Conservation (phyloP, 2,797 vertebrate genomes). For the Enteromius trimaculatus region DNA sequence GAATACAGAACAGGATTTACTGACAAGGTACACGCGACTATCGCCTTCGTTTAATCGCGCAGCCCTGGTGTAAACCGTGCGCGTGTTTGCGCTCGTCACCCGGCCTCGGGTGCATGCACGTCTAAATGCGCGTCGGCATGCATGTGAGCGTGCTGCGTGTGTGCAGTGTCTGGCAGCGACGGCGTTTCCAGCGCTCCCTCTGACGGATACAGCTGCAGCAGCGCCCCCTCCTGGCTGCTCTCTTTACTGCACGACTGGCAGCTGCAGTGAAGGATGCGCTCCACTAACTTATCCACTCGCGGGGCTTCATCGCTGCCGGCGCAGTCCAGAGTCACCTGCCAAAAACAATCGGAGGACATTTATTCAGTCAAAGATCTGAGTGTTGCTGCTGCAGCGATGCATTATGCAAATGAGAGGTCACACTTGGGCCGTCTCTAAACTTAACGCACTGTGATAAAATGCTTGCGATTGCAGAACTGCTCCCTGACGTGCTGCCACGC, state of each 20-base stretch:
- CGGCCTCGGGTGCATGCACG: constrained; percentile 74
- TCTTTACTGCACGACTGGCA: constrained; percentile 97
- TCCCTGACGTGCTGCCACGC: neutral
- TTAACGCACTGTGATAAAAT: neutral
- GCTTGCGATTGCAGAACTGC: neutral
- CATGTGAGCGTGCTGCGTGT: constrained; percentile 30
- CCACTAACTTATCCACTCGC: constrained; percentile 93
- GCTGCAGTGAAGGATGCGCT: constrained; percentile 94
- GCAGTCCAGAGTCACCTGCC: constrained; percentile 93
- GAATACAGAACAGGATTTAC: neutral
- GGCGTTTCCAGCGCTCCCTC: constrained; percentile 72
- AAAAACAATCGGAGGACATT: neutral
- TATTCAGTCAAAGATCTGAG: neutral
- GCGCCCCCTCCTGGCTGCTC: constrained; percentile 84
- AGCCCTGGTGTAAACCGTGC: neutral
- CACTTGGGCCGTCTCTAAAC: neutral
- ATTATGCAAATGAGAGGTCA: neutral
- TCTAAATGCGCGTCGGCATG: constrained; percentile 66
- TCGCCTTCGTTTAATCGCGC: neutral
- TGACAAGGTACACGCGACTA: neutral
- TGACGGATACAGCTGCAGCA: constrained; percentile 87
- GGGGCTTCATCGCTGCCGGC: constrained; percentile 87
- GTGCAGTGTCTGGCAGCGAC: constrained; percentile 63
- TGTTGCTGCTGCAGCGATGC: neutral
- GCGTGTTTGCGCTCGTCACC: constrained; percentile 62